Evolutionary conservation across 1,140 invertebrate species (phyloP).

Genomic region (Atopsyche davidsoni): DNA sequence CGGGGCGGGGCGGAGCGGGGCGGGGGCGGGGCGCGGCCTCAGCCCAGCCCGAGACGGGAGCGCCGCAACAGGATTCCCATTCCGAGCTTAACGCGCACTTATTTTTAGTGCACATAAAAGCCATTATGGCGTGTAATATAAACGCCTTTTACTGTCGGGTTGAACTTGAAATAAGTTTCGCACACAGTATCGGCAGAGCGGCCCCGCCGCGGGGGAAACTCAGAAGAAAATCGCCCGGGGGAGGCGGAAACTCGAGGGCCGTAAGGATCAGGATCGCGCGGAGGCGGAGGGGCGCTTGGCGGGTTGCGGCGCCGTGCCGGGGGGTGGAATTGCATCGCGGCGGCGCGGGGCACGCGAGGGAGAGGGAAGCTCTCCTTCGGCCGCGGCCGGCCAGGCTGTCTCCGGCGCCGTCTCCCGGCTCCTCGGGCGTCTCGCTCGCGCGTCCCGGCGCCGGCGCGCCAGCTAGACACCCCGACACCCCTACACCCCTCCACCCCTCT

Average conservation of each 20-base stretch:
- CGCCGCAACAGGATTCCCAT: conserved; percentile 24
- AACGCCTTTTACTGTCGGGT: conserved; percentile 30
- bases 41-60: conserved; percentile 8
- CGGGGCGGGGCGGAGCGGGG: conserved; percentile 2
- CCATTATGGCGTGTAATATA: conserved; percentile 31
- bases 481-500: no score
- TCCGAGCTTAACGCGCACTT: conserved; percentile 27
- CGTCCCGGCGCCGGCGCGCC: conserved; percentile 1
- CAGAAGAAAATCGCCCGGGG: conserved; percentile 10
- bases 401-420: conserved; percentile 4
- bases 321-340: conserved; percentile 24
- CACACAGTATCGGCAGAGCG: not conserved
- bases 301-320: not conserved
- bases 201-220: not conserved
- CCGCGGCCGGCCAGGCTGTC: not conserved
- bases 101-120: conserved; percentile 31
- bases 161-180: conserved; percentile 27
- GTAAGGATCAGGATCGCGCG: conserved; percentile 11
- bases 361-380: conserved; percentile 13
- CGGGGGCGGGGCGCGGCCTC: not conserved
- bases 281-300: conserved; percentile 2
- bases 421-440: not conserved
- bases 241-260: not conserved
- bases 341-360: conserved; percentile 21
- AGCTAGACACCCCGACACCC: no score